Evolutionary conservation across 1,140 invertebrate genomes (phyloP).

Genomic region (Vollenhovia emeryi): DNA sequence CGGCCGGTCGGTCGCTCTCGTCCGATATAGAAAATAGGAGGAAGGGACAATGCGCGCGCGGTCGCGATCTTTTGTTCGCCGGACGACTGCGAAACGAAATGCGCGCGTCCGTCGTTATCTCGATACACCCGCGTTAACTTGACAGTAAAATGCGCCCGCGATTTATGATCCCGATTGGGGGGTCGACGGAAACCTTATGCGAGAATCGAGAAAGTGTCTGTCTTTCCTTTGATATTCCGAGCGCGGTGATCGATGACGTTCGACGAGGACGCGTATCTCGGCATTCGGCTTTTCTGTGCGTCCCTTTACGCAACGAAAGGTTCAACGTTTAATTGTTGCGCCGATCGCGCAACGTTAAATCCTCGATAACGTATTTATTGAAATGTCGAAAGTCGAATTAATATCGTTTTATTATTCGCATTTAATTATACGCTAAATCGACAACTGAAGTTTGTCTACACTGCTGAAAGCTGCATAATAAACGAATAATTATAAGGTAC

Average conservation of each 20-base stretch:
- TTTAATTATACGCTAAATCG: slow-evolving; percentile 17
- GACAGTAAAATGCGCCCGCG: slow-evolving; percentile 7
- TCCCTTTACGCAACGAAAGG: not conserved
- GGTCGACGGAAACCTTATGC: not conserved
- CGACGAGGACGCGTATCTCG: not conserved
- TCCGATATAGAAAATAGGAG: slow-evolving; percentile 12
- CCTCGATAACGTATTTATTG: not conserved
- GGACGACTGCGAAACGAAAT: slow-evolving; percentile 24
- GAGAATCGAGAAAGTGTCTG: not conserved
- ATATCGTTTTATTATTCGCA: not conserved
- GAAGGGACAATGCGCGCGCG: slow-evolving; percentile 11
- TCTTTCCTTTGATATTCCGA: not conserved
- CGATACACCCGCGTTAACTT: slow-evolving; percentile 22
- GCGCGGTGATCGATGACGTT: not conserved
- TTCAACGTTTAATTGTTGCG: not conserved
- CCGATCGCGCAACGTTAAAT: not conserved
- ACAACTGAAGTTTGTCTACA: not conserved
- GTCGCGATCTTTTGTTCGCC: slow-evolving; percentile 26
- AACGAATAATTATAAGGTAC: not conserved
- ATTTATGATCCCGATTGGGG: slow-evolving; percentile 6
- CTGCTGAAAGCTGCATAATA: not conserved
- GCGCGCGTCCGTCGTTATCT: slow-evolving; percentile 24
- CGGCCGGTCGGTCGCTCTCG: slow-evolving; percentile 9
- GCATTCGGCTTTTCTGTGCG: not conserved
- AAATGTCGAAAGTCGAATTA: not conserved